These are phyloP conservation scores for Atrina japonica DNA, from an alignment of 2,888 invertebrate species.

Conservation along the genomic window DNA sequence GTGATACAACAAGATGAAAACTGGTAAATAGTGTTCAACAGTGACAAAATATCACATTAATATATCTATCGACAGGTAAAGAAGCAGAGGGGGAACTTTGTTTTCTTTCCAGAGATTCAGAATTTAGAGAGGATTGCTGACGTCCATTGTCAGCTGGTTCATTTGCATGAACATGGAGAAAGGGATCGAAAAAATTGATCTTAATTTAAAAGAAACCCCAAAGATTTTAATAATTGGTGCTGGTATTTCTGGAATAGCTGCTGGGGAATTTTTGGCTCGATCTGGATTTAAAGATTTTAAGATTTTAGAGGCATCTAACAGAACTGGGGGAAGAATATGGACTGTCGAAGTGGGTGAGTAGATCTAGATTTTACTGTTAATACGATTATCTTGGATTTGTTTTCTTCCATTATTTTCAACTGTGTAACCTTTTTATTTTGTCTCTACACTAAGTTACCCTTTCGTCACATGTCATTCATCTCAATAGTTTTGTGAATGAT, in stretches of 20 bases:
- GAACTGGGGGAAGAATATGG: slow-evolving; percentile 79
- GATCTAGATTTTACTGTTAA: slow-evolving; percentile 1
- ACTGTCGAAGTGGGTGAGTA: slow-evolving; percentile 75
- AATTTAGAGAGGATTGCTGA: slow-evolving; percentile 22
- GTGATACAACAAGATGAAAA: no score
- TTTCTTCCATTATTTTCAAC: neutral
- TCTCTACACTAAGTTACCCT: slow-evolving; percentile 11
- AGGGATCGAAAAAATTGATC: slow-evolving; percentile 45
- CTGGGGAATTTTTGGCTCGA: slow-evolving; percentile 71
- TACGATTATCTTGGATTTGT: neutral
- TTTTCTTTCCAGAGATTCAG: no score
- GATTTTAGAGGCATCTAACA: slow-evolving; percentile 76
- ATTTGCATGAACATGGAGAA: slow-evolving; percentile 48
- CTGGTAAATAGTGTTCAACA: no score
- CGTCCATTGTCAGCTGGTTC: slow-evolving; percentile 44
- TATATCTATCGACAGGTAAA: no score
- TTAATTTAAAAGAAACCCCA: slow-evolving; percentile 49
- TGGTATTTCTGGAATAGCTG: slow-evolving; percentile 77
- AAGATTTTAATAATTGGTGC: slow-evolving; percentile 78
- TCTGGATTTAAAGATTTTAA: slow-evolving; percentile 76
- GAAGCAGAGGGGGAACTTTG: no score
- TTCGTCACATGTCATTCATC: neutral
- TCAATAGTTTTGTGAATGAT: slow-evolving; percentile 27
- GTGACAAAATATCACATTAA: no score
- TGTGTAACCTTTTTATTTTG: neutral